These are phyloP conservation scores for Atractosteus spatula DNA, from an alignment of 2,113 vertebrate species.

Conservation along the genomic window DNA sequence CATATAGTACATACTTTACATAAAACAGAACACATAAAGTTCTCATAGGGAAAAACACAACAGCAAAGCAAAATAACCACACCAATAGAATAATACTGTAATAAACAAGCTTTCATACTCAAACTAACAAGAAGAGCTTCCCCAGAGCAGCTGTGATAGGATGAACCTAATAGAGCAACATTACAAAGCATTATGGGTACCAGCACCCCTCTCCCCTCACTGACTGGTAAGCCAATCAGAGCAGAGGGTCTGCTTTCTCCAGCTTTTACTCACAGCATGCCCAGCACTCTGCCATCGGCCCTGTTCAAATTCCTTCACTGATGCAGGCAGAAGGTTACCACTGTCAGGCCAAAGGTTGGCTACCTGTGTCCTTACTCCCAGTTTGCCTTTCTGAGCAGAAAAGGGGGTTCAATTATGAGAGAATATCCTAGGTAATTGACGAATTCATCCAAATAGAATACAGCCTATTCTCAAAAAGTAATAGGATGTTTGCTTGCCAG, in stretches of 20 bases:
- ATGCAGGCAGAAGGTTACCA: conserved; percentile 14
- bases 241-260: conserved; percentile 7
- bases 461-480: too few species aligned
- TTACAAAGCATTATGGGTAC: conserved; percentile 28
- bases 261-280: conserved; percentile 26
- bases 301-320: conserved; percentile 10
- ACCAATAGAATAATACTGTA: not conserved
- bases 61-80: conserved; percentile 27
- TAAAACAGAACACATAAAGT: conserved; percentile 25
- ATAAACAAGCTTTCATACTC: conserved; percentile 37
- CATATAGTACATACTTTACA: conserved; percentile 33
- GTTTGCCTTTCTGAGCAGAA: conserved; percentile 56
- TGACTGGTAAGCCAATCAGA: conserved; percentile 12
- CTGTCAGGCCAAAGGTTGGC: conserved; percentile 32
- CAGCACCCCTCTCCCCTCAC: conserved; percentile 15
- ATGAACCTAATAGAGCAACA: conserved; percentile 38
- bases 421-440: conserved; percentile 22
- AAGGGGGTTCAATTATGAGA: conserved; percentile 47
- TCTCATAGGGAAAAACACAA: conserved; percentile 26
- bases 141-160: conserved; percentile 44
- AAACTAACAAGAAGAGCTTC: conserved; percentile 41
- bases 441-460: not conserved
- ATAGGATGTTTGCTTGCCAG: too few species aligned
- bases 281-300: conserved; percentile 18
- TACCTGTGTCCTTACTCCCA: conserved; percentile 53